Base-by-base conservation (phyloP, 2,113 vertebrate species). In the Noctilio leporinus region DNA sequence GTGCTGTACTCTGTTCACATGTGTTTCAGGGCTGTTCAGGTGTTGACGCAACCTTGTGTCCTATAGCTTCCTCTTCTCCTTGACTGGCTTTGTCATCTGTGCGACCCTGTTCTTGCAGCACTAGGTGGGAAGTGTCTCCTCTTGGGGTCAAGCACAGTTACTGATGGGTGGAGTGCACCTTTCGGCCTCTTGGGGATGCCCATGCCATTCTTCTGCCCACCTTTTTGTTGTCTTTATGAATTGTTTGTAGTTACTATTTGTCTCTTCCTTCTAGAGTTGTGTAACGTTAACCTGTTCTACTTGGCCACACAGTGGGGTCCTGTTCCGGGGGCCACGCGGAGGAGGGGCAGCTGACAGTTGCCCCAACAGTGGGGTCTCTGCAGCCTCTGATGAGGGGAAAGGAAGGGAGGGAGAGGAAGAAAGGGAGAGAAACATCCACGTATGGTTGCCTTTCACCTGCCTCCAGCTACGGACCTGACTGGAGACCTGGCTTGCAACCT, bases 141-240 rank as follows among this genome's bases (percentile, higher is more conserved):
- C 22, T 40, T 22, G 7, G 51, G 19, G 3, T 38, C 38, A 3
- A 5, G 16, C 3, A 0, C 19, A 1, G 10, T 51, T 4, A 22
- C 20, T 15, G 2, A 19, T 38, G 64, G 67, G 53, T 24, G 7
- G 30, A 28, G 14, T 38, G 10, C 49, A 35, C 26, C 40, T 72
- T 3, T 3, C 28, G 70, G 59, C 38, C 17, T 0, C 28, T 11
- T 28, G 17, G 70, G 59, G 35, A 22, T 59, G 24, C 72, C 70
- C 9, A 10, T n/a, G 45, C 24, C 24, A 24, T 49, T 80, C 53
- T 40, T 49, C 15, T 67, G 43, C 53, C 40, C 10, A 9, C 22
- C 12, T 49, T 72, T 40, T 30, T 43, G 28, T 67, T 51, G 33
- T 40, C 12, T 65, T 47, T 67, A 75, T 57, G 59, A 45, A 17